phyloP scores from a whole-genome alignment of 2,113 vertebrate species.

The Microtus ochrogaster region DNA sequence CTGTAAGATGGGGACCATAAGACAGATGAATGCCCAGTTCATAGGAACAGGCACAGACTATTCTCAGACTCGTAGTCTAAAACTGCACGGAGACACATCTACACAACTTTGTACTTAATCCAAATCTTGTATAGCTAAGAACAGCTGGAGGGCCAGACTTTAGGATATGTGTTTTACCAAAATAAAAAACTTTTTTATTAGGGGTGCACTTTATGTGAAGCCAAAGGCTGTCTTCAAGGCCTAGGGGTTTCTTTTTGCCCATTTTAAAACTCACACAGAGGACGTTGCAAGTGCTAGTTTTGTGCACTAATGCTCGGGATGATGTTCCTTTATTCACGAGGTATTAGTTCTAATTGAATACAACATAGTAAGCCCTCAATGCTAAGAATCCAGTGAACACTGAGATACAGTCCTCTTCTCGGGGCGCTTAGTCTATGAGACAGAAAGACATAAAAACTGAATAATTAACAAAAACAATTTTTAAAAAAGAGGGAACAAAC shows the following conservation, averaged over 20 bases:
- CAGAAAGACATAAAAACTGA: neutral
- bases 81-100: neutral
- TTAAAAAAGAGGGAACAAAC: neutral
- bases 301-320: neutral
- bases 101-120: neutral
- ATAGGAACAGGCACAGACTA: neutral
- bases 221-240: neutral
- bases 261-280: neutral
- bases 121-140: neutral
- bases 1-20: neutral
- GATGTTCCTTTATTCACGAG: neutral
- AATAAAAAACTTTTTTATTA: neutral
- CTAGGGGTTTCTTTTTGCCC: neutral
- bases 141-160: neutral
- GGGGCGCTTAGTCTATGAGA: neutral
- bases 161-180: neutral
- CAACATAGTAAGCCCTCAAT: neutral
- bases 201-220: neutral
- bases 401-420: neutral
- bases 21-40: neutral
- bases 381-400: neutral
- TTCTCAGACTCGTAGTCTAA: neutral
- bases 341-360: neutral
- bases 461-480: neutral
- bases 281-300: neutral